Percentiles rank a stretch among this genome's conserved stretches.
phyloP scores from a whole-genome alignment of 2,797 vertebrate genomes.

The Pangasius mekongensis region DNA sequence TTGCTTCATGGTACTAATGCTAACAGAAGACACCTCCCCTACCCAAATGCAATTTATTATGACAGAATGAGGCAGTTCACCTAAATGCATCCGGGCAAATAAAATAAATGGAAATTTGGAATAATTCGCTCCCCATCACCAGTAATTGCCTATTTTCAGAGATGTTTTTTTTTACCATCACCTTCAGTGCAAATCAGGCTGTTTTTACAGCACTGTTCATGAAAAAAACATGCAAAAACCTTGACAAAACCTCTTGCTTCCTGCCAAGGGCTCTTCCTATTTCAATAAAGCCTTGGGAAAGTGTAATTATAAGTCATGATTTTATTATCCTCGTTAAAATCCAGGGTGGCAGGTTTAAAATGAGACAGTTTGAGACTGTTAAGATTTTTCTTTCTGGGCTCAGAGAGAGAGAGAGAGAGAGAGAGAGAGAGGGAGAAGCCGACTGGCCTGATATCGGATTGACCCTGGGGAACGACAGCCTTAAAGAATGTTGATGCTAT shows the following conservation, averaged over 20 bases:
- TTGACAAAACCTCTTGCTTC: neutral
- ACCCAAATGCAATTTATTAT: slow-evolving; percentile 27
- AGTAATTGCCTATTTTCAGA: slow-evolving; percentile 39
- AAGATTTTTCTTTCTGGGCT: neutral
- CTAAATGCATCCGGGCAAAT: slow-evolving; percentile 7
- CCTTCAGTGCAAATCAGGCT: slow-evolving; percentile 21
- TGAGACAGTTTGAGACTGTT: neutral
- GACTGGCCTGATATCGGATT: slow-evolving; percentile 13
- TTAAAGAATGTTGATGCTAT: slow-evolving; percentile 45
- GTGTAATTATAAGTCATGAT: slow-evolving; percentile 42
- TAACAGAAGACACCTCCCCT: neutral
- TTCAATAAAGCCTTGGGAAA: slow-evolving; percentile 31
- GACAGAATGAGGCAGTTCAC: slow-evolving; percentile 14
- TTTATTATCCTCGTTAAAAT: slow-evolving; percentile 9
- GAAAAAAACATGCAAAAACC: slow-evolving; percentile 17
- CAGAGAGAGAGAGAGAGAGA: slow-evolving; percentile 3
- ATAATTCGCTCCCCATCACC: slow-evolving; percentile 16
- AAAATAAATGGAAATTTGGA: slow-evolving; percentile 33
- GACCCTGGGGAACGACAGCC: slow-evolving; percentile 35
- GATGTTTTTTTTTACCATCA: slow-evolving; percentile 2
- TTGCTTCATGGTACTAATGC: neutral
- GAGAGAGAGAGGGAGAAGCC: neutral
- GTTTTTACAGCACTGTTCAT: slow-evolving; percentile 27
- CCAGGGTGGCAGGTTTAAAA: neutral
- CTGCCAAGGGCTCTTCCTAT: slow-evolving; percentile 3